phyloP scores from a whole-genome alignment of 2,888 invertebrate genomes.

The Dorcus parallelipipedus region DNA sequence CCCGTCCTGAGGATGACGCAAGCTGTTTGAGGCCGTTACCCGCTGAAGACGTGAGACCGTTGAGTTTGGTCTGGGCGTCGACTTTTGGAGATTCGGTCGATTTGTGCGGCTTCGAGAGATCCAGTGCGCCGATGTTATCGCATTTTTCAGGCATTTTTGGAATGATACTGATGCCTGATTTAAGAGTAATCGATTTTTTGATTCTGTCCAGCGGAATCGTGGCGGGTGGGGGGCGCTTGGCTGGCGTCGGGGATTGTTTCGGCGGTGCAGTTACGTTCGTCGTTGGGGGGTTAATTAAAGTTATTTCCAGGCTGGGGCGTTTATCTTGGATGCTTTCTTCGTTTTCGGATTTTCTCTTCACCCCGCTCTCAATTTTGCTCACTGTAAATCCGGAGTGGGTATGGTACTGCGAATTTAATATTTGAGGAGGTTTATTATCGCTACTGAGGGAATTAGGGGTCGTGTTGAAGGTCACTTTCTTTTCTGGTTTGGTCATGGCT shows the following conservation, averaged over 20 bases:
- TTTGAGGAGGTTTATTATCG: slow-evolving; percentile 19
- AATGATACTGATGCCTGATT: slow-evolving; percentile 39
- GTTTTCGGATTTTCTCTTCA: slow-evolving; percentile 40
- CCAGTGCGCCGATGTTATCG: slow-evolving; percentile 52
- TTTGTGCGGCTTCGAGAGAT: slow-evolving; percentile 45
- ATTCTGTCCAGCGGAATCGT: slow-evolving; percentile 54
- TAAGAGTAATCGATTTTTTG: slow-evolving; percentile 40
- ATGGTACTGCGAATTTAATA: slow-evolving; percentile 23
- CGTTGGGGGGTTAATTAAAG: slow-evolving; percentile 39
- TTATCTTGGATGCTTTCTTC: slow-evolving; percentile 34
- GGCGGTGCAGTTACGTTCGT: slow-evolving; percentile 12
- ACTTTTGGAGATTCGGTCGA: slow-evolving; percentile 30
- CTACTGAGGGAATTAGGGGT: not conserved
- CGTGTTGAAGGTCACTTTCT: slow-evolving; percentile 17
- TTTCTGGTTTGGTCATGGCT: slow-evolving; percentile 9
- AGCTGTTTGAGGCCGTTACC: slow-evolving; percentile 18
- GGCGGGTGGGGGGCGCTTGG: slow-evolving; percentile 53
- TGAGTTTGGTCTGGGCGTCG: slow-evolving; percentile 14
- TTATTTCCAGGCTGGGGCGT: slow-evolving; percentile 45
- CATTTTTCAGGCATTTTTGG: slow-evolving; percentile 43
- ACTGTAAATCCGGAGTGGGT: slow-evolving; percentile 46
- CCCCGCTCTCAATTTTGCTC: slow-evolving; percentile 44
- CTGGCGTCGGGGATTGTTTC: slow-evolving; percentile 20
- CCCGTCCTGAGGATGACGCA: not conserved
- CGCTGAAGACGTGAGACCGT: slow-evolving; percentile 17